Conservation (phyloP, 2,797 vertebrate species). For the Mallotus villosus region DNA sequence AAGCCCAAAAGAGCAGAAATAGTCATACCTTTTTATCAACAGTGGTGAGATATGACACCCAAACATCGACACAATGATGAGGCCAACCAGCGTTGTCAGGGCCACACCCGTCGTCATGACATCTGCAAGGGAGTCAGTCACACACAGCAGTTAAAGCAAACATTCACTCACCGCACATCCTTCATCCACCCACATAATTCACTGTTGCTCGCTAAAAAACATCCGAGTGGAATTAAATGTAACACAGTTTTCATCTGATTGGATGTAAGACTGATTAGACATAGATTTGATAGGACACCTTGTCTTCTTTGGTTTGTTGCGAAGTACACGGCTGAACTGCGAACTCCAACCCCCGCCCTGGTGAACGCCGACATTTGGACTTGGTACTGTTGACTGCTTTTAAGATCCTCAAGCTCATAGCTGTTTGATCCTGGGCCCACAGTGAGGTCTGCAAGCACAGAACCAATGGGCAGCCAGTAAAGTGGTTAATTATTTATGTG, state of each 20-base stretch:
- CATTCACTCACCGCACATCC: too few species aligned
- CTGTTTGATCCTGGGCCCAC: slow-evolving; percentile 58
- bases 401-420: slow-evolving; percentile 63
- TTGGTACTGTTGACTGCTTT: slow-evolving; percentile 62
- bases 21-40: slow-evolving; percentile 64
- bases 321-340: slow-evolving; percentile 53
- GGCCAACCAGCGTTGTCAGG: slow-evolving; percentile 20
- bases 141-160: not conserved
- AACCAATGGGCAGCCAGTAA: not conserved
- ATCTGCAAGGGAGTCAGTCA: slow-evolving; percentile 17
- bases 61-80: slow-evolving; percentile 38
- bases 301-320: slow-evolving; percentile 38
- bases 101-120: not conserved
- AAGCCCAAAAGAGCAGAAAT: not conserved
- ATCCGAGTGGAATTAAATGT: not conserved
- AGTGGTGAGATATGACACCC: slow-evolving; percentile 33
- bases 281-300: slow-evolving; percentile 45
- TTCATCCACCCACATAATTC: too few species aligned
- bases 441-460: slow-evolving; percentile 66
- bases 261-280: not conserved
- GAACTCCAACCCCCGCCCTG: slow-evolving; percentile 70
- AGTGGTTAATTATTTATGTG: too few species aligned
- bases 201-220: not conserved
- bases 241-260: too few species aligned
- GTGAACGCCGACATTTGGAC: slow-evolving; percentile 81